Conservation (phyloP, 2,797 vertebrate genomes). For the Lophius americanus region DNA sequence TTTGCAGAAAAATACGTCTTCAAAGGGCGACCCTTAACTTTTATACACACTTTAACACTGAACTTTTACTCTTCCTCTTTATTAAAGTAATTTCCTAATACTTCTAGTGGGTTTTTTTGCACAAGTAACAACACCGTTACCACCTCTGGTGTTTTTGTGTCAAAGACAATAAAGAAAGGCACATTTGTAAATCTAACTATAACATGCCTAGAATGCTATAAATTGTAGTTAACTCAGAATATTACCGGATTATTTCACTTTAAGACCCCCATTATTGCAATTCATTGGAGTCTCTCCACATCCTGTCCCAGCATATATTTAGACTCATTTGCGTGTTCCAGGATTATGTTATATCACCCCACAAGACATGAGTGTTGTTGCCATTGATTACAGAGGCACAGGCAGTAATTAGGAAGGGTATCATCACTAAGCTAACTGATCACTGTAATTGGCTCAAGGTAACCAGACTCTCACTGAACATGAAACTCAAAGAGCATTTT, state of each 20-base stretch:
- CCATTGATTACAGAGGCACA: constrained; percentile 55
- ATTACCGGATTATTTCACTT: neutral
- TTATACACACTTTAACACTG: no score
- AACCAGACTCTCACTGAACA: constrained; percentile 51
- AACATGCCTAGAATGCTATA: no score
- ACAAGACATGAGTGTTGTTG: constrained; percentile 48
- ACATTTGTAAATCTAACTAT: no score
- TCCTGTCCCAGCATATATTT: neutral
- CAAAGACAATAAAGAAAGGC: no score
- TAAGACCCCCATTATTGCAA: neutral
- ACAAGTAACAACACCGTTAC: no score
- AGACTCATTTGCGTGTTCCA: neutral
- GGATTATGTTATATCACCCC: constrained; percentile 11
- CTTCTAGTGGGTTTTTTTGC: no score
- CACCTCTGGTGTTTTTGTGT: no score
- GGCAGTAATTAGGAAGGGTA: constrained; percentile 58
- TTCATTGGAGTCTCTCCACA: neutral
- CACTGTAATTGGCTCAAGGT: constrained; percentile 51
- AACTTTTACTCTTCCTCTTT: no score
- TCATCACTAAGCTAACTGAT: constrained; percentile 39
- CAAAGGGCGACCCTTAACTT: no score
- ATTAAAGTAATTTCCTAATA: no score
- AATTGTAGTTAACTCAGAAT: no score
- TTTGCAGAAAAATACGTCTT: no score
- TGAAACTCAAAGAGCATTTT: constrained; percentile 31